Evolutionary conservation across 2,797 vertebrate genomes (phyloP).

Genomic region (Argya squamiceps): DNA sequence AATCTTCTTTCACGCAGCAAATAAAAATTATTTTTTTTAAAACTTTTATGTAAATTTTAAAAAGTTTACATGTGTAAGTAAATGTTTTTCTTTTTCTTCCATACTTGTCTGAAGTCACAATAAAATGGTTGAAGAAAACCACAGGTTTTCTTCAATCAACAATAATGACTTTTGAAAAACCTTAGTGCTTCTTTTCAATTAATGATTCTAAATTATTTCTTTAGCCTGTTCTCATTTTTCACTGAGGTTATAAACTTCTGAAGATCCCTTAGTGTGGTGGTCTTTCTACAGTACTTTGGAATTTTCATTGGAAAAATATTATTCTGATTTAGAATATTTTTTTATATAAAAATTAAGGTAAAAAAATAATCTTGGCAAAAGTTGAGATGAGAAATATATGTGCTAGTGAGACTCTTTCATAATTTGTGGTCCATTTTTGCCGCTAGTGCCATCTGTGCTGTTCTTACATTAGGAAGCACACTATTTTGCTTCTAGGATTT

Average conservation of each 20-base stretch:
- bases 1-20: background rate
- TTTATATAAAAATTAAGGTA: background rate
- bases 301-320: background rate
- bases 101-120: background rate
- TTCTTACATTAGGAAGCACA: background rate
- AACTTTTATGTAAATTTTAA: background rate
- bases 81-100: background rate
- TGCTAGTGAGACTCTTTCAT: background rate
- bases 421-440: background rate
- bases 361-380: background rate
- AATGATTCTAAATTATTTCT: background rate
- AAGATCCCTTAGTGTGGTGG: background rate
- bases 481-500: background rate
- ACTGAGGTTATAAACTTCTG: background rate
- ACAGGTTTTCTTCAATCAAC: background rate
- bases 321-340: background rate
- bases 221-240: background rate
- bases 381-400: background rate
- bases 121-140: too few species aligned
- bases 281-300: background rate
- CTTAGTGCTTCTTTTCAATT: background rate
- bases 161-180: background rate
- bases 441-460: accelerated
- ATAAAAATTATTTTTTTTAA: background rate
- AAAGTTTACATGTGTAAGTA: accelerated